These are phyloP conservation scores for Myopa testacea DNA, from an alignment of 2,888 invertebrate genomes.

Conservation along the genomic window DNA sequence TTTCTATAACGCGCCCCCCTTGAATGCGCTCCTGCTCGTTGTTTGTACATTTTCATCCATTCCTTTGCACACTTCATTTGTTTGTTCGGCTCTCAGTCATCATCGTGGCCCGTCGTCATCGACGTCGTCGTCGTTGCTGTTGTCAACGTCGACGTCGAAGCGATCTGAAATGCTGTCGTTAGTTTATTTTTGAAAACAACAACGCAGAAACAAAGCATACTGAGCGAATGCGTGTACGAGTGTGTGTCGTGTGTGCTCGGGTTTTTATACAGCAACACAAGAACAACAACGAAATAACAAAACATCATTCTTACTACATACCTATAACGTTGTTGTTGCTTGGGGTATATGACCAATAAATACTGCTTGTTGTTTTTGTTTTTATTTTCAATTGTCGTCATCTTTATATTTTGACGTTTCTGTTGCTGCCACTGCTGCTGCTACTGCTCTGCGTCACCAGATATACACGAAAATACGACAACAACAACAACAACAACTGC, in stretches of 20 bases:
- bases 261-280: constrained; percentile 26
- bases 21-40: constrained; percentile 63
- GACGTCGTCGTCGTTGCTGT: constrained; percentile 36
- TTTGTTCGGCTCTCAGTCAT: constrained; percentile 56
- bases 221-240: constrained; percentile 32
- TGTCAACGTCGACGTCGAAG: neutral
- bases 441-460: constrained; percentile 43
- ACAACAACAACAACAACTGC: constrained; percentile 42
- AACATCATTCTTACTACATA: too few relatives aligned
- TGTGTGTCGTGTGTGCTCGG: constrained; percentile 55
- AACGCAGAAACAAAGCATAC: constrained; percentile 29
- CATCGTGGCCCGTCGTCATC: constrained; percentile 38
- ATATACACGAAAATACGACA: constrained; percentile 43
- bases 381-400: constrained; percentile 15
- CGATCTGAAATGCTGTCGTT: constrained; percentile 19
- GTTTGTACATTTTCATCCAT: constrained; percentile 66
- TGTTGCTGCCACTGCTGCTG: constrained; percentile 47
- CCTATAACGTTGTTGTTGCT: neutral
- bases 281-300: too few relatives aligned
- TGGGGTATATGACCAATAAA: constrained; percentile 40
- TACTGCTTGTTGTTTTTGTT: constrained; percentile 48
- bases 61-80: constrained; percentile 66
- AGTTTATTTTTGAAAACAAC: constrained; percentile 40
- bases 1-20: constrained; percentile 18
- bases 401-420: neutral